phyloP scores from a whole-genome alignment of 2,888 invertebrate species.

The Agelastica alni region DNA sequence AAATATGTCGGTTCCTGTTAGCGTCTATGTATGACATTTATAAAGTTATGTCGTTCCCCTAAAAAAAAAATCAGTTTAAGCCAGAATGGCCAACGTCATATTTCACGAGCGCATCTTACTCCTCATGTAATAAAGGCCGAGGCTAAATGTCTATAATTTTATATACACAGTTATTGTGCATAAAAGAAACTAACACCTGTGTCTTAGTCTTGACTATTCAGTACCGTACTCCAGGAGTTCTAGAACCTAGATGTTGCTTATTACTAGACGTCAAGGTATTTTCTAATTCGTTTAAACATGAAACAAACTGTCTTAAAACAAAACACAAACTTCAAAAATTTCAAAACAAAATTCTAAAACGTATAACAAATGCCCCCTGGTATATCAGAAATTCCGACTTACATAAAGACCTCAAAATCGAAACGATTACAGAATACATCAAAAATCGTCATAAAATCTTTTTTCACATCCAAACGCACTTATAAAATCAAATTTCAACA shows the following conservation, averaged over 20 bases:
- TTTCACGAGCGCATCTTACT: slow-evolving; percentile 30
- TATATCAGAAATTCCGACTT: too few relatives aligned
- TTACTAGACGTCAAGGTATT: neutral
- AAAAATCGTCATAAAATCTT: too few relatives aligned
- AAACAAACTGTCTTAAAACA: neutral
- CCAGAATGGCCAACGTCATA: slow-evolving; percentile 20
- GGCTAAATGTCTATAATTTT: slow-evolving; percentile 35
- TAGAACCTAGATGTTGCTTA: neutral
- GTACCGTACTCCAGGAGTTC: neutral
- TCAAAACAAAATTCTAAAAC: too few relatives aligned
- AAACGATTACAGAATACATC: too few relatives aligned
- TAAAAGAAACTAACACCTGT: slow-evolving; percentile 36
- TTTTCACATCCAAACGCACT: too few relatives aligned
- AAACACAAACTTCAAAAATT: neutral
- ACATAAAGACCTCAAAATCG: too few relatives aligned
- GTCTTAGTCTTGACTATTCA: slow-evolving; percentile 7
- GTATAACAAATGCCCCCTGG: too few relatives aligned
- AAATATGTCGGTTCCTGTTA: neutral
- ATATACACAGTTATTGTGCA: slow-evolving; percentile 34
- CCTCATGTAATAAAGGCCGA: slow-evolving; percentile 30
- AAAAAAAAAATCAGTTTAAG: neutral
- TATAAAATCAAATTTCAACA: too few relatives aligned
- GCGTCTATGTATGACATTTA: too few relatives aligned
- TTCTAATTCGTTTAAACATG: neutral
- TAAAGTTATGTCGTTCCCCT: slow-evolving; percentile 5